Base-by-base conservation (phyloP, 1,140 invertebrate genomes). In the Orchestia grillus region DNA sequence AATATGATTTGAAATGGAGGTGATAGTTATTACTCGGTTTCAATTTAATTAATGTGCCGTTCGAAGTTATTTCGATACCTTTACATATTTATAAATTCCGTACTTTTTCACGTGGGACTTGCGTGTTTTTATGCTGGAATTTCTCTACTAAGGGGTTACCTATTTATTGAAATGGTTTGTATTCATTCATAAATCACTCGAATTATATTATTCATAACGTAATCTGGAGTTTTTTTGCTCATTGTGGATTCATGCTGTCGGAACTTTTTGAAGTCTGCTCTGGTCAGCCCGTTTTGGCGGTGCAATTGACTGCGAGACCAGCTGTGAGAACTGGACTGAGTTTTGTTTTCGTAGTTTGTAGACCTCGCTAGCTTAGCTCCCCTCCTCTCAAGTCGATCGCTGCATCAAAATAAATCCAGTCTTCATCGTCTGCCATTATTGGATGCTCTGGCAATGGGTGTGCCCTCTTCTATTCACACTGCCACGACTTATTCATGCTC, bases 171-270 rank as follows among this genome's bases (percentile, higher is more conserved):
- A 77, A 77, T 77, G 62, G 62, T 77, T 77, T 77, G 62, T 77
- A 77, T 77, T 77, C 62, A 77, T 77, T 36, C 62, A 77, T 77
- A 28, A 77, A 77, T 77, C 62, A 77, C 62, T 77, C 62, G 62
- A 77, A 77, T 77, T 77, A 77, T 77, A 77, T 77, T 77, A 77
- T 77, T 77, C 62, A 77, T 77, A 77, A 77, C 28, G 62, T 77
- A 77, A 77, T 77, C 3, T 77, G 11, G 62, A 15, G 62, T 77
- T 77, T 77, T 36, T 23, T 77, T 77, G 6, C 28, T 77, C 3
- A 77, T 19, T 36, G 62, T 28, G 36, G 62, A 77, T 36, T 77
- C 11, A 8, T 23, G 62, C 62, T 77, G 28, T 28, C 11, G 15
- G 28, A 36, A 77, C 28, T 77, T 1, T 28, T 77, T 3, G 62